Evolutionary conservation across 35 echinoderm and acorn worm species (phyloP), one percentile per base, ranked within the genome.

Genomic region (Heliocidaris tuberculata): DNA sequence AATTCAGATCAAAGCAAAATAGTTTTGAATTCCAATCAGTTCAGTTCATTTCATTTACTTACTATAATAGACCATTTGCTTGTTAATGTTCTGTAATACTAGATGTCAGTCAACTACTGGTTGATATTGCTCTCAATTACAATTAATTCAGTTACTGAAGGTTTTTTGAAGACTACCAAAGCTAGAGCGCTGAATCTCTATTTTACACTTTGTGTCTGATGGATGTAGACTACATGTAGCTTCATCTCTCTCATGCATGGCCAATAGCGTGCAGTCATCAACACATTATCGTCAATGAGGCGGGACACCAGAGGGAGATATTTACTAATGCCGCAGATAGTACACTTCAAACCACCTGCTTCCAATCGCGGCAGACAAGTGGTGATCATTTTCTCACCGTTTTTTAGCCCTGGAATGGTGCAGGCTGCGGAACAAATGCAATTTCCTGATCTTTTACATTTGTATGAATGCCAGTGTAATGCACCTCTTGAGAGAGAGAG

Each of bases 291-390:
- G 9, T 21, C 86, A 48, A 48, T 48, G 86, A 88, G 31, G 86
- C 86, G 27, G 13, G 86, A 32, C 86, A 88, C 86, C 31, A 32
- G 31, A 88, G 86, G 86, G 86, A 3, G 86, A 88, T 88, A 88
- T 88, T 35, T 32, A 88, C 86, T 42, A 88, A 88, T 88, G 86
- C 31, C 31, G 47, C 31, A 48, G 31, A 88, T 88, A 88, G 60
- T 19, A 70, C 21, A 70, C 17, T 70, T 70, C 17, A 21, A 19
- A 70, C 60, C 60, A 70, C 60, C 60, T 70, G 60, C 60, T 70
- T 70, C 60, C 60, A 70, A 70, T 24, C 24, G 5, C 17, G 60
- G 24, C 60, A 70, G 17, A 70, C 60, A 21, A 19, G 15, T 19
- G 60, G 60, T 21, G 60, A 70, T 24, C 24, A 16, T 27, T 70